Conservation (phyloP, 2,888 invertebrate genomes). For the Argyresthia goedartella region DNA sequence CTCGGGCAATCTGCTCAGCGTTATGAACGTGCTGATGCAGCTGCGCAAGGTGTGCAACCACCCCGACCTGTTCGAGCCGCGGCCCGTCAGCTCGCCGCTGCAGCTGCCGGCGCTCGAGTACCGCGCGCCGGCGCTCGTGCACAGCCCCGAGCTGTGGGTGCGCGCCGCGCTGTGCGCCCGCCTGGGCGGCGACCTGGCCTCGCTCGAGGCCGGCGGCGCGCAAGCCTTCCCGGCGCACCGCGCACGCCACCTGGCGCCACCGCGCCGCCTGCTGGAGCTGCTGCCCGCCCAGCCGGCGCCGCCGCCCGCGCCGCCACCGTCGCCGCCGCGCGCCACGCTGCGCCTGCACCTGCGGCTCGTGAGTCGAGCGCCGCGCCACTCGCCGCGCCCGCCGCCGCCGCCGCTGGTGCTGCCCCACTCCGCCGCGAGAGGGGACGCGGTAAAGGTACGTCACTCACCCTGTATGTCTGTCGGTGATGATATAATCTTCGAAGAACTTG, state of each 20-base stretch:
- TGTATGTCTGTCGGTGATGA: too few relatives aligned
- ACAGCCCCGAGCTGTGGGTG: slow-evolving; percentile 79
- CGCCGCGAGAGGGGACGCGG: neutral
- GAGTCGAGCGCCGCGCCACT: slow-evolving; percentile 22
- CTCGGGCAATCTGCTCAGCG: slow-evolving; percentile 93
- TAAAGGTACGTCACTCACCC: too few relatives aligned
- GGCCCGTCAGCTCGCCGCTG: slow-evolving; percentile 95
- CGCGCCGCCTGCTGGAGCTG: slow-evolving; percentile 77
- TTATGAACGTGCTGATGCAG: slow-evolving; percentile 97
- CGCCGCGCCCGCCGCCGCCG: slow-evolving; percentile 24
- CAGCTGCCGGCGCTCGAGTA: slow-evolving; percentile 83
- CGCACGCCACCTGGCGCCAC: slow-evolving; percentile 79
- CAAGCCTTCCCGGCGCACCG: slow-evolving; percentile 90
- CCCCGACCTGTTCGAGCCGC: slow-evolving; percentile 97
- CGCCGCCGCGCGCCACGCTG: slow-evolving; percentile 28
- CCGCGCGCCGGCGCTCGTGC: slow-evolving; percentile 78
- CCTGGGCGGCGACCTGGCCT: slow-evolving; percentile 76
- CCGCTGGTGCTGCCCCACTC: slow-evolving; percentile 35
- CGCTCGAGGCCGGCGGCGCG: slow-evolving; percentile 75
- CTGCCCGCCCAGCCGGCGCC: slow-evolving; percentile 68
- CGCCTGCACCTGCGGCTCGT: slow-evolving; percentile 13
- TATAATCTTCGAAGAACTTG: too few relatives aligned
- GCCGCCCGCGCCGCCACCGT: too few relatives aligned
- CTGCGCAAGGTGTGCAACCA: slow-evolving; percentile 98
- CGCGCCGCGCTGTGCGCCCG: slow-evolving; percentile 81